A percentile compares a stretch with the other conserved stretches of the same genome.
Evolutionary conservation across 2,797 vertebrate species (phyloP).

Genomic region (Tolypeutes matacus): DNA sequence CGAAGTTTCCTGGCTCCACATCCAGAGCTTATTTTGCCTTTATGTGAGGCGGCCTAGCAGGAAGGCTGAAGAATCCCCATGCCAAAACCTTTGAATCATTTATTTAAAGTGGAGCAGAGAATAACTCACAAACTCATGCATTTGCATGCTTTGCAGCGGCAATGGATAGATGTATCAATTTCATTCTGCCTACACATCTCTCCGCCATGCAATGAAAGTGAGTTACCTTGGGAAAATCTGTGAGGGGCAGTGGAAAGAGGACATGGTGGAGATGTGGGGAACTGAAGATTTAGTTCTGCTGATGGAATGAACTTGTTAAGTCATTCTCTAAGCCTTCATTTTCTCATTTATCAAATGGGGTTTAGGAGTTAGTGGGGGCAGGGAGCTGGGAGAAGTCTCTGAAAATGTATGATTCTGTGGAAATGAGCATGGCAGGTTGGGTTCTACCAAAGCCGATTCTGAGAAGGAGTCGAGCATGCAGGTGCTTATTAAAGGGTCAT

Average conservation of each 20-base stretch:
- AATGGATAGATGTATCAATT: conserved; percentile 36
- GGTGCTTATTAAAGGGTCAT: neutral
- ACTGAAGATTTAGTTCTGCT: neutral
- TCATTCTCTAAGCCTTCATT: neutral
- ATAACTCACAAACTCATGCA: neutral
- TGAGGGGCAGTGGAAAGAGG: neutral
- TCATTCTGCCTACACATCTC: neutral
- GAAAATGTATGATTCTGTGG: neutral
- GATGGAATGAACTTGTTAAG: neutral
- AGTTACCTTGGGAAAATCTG: neutral
- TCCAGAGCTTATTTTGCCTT: neutral
- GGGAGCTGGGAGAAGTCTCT: neutral
- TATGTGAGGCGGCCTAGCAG: neutral
- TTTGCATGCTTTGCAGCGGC: conserved; percentile 6
- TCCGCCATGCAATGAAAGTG: neutral
- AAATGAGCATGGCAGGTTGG: neutral
- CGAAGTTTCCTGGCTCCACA: neutral
- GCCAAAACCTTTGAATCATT: conserved; percentile 4
- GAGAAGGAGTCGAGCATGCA: neutral
- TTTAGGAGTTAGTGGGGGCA: neutral
- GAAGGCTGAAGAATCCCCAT: neutral
- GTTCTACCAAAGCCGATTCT: neutral
- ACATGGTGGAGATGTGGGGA: neutral
- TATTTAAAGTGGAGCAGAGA: conserved; percentile 49
- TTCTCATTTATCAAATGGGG: neutral